A percentile compares a stretch with the other conserved stretches of the same genome.
Conservation (phyloP, 2,888 invertebrate genomes). For the Drosophila nr. fundita region DNA sequence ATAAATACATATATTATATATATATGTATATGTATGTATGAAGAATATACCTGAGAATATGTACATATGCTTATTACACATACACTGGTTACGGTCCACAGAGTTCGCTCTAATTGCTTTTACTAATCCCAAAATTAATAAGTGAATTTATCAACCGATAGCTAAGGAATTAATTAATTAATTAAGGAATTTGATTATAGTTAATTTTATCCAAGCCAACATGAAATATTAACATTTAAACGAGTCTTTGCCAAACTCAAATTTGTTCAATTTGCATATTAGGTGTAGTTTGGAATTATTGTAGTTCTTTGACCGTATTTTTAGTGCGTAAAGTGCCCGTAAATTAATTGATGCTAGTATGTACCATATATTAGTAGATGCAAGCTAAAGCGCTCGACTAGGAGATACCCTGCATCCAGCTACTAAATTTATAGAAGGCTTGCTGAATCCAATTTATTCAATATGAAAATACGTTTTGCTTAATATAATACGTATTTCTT, state of each 20-base stretch:
- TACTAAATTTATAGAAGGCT: neutral
- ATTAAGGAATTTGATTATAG: neutral
- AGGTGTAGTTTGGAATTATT: neutral
- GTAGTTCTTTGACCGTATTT: neutral
- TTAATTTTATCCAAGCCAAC: neutral
- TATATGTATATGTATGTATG: constrained; percentile 1
- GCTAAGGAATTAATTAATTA: neutral
- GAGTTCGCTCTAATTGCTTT: constrained; percentile 45
- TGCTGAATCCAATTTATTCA: neutral
- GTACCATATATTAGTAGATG: neutral
- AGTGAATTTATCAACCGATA: neutral
- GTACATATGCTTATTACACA: constrained; percentile 28
- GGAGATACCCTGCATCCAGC: neutral
- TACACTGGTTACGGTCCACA: constrained; percentile 57
- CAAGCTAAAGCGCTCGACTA: neutral
- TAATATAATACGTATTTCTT: neutral
- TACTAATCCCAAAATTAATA: constrained; percentile 57
- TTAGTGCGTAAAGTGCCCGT: neutral
- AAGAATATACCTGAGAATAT: neutral
- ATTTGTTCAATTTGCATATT: neutral
- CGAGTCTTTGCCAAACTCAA: neutral
- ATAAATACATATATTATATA: constrained; percentile 10
- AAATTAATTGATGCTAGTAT: neutral
- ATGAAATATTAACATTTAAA: neutral
- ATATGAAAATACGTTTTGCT: neutral